Evolutionary conservation across 2,113 vertebrate genomes (phyloP).

Genomic region (Alces alces): DNA sequence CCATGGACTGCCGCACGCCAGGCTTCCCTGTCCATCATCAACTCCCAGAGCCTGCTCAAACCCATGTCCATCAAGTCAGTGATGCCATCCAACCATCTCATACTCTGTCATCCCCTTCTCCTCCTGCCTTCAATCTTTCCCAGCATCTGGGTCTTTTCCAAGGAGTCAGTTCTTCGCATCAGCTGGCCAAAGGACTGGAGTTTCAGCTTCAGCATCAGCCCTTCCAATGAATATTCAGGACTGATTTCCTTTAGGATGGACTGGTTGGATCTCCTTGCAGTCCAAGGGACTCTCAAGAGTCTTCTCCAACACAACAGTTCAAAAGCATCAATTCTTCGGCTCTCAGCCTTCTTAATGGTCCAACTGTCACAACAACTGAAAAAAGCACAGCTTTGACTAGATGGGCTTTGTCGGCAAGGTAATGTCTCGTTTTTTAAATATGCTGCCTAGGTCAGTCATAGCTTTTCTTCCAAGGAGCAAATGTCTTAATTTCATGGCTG

Average conservation of each 20-base stretch:
- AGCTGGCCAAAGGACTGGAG: not conserved
- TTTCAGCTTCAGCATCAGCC: not conserved
- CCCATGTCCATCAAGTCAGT: not conserved
- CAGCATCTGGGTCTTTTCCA: not conserved
- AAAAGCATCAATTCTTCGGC: not conserved
- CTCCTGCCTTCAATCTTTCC: not conserved
- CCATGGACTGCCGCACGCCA: not conserved
- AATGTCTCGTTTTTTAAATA: not conserved
- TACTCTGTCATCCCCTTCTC: not conserved
- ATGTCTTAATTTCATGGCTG: not conserved
- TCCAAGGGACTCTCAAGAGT: not conserved
- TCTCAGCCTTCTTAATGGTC: not conserved
- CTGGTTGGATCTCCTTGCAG: not conserved
- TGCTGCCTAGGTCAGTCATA: not conserved
- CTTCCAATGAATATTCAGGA: not conserved
- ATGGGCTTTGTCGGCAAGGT: accelerated
- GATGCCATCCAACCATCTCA: not conserved
- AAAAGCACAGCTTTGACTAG: not conserved
- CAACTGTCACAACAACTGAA: not conserved
- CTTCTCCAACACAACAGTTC: not conserved
- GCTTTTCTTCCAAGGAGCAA: not conserved
- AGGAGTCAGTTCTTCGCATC: not conserved
- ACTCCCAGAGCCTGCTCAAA: not conserved
- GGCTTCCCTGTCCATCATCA: not conserved
- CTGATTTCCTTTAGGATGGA: not conserved